Evolutionary conservation across 2,888 invertebrate genomes (phyloP), one percentile per base, ranked within the genome.

Genomic region (Encarsia formosa): DNA sequence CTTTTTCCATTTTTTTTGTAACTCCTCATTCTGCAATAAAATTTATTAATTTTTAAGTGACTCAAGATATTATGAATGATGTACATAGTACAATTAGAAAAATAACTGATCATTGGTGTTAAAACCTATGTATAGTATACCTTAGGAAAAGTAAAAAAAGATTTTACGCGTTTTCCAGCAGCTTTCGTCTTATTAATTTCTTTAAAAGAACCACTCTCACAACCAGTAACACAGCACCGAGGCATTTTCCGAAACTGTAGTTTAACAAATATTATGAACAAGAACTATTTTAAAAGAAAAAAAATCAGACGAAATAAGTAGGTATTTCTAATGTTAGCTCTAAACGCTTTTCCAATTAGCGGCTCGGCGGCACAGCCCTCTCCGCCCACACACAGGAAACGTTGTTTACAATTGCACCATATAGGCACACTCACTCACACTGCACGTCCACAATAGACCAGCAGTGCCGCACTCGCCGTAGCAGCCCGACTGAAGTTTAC

Each of bases 201-300:
- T 37, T 22, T 43, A 13, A 38, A 49, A 22, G 38, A 32, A 15
- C 49, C 42, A 29, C 42, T 49, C 19, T 29, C 20, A 20, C 49
- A 49, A 29, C 15, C n/a, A 26, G 42, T 16, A 42, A 43, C 22
- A 31, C 37, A 37, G 23, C 38, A 43, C 26, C 38, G 34, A 5
- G 37, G 37, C 43, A 49, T 49, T 31, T 43, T 37, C n/a, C n/a
- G n/a, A 31, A 24, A 20, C 40, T 13, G 11, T 22, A 39, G 22
- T 15, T 16, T 16, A 15, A 16, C 18, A 8, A 32, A 32, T 15
- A 15, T n/a, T 2, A 15, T 32, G 32, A 32, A 32, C n/a, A n/a
- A 32, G n/a, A 8, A 26, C n/a, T n/a, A 97, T 86, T 85, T 86
- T 51, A 96, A 78, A 75, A 95, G 90, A 26, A 26, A 26, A 8